Percentiles rank a stretch among this genome's conserved stretches.
phyloP scores from a whole-genome alignment of 1,140 invertebrate genomes.

The Odontomachus brunneus region DNA sequence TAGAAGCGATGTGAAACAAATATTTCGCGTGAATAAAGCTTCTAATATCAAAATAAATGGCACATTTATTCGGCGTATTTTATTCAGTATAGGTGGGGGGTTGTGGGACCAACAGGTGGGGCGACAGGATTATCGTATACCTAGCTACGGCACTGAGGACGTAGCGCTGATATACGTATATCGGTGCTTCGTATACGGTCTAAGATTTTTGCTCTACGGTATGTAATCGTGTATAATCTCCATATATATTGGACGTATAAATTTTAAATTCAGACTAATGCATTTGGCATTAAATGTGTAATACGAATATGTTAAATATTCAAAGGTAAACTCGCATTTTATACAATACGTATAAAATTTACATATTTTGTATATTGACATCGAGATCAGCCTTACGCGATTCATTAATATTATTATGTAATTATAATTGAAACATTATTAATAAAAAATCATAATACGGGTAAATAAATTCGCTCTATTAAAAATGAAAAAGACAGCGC shows the following conservation, averaged over 20 bases:
- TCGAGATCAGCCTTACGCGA: background rate
- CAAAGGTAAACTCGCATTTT: background rate
- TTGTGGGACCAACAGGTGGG: constrained; percentile 14
- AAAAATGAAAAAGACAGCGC: constrained; percentile 40
- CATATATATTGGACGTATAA: background rate
- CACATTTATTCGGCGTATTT: background rate
- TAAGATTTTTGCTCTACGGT: background rate
- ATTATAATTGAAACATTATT: background rate
- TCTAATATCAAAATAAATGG: too few species aligned
- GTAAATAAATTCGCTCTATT: background rate
- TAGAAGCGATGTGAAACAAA: too few species aligned
- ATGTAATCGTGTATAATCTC: background rate
- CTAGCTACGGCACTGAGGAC: constrained; percentile 38
- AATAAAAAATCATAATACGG: too few species aligned
- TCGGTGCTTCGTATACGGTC: background rate
- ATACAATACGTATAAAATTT: background rate
- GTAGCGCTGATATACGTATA: background rate
- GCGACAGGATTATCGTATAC: background rate
- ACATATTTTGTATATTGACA: background rate
- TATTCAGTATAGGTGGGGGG: background rate
- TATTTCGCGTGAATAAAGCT: too few species aligned
- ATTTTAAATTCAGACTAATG: background rate
- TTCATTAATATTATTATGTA: background rate
- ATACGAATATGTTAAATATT: background rate
- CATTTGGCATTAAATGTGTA: background rate